phyloP scores from a whole-genome alignment of 2,888 invertebrate genomes.

The Cordylochernes scorpioides region DNA sequence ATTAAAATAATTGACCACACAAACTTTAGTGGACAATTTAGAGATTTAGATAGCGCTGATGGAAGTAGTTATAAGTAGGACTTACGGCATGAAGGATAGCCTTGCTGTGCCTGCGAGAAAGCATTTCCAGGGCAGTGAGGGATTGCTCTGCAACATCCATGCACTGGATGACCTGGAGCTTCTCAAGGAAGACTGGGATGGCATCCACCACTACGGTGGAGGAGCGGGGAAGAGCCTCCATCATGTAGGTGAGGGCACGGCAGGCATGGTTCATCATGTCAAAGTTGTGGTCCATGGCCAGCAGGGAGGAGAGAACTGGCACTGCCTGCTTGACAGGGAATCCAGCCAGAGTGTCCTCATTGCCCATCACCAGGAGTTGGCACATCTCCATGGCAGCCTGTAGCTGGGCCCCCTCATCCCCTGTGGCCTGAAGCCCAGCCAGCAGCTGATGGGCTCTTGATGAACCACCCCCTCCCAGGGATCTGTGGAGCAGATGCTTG shows the following conservation, averaged over 20 bases:
- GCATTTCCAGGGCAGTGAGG: conserved; percentile 82
- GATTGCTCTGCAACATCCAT: conserved; percentile 99
- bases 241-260: conserved; percentile 91
- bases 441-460: conserved; percentile 82
- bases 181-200: conserved; percentile 85
- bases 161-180: conserved; percentile 87
- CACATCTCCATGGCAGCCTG: conserved; percentile 96
- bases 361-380: conserved; percentile 92
- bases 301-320: conserved; percentile 64
- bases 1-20: no score
- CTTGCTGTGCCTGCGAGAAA: conserved; percentile 84
- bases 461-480: conserved; percentile 68
- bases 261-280: conserved; percentile 99
- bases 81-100: conserved; percentile 69
- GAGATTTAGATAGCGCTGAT: not conserved
- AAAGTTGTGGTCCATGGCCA: conserved; percentile 93
- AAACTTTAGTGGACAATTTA: no score
- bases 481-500: conserved; percentile 77
- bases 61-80: conserved; percentile 6
- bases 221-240: conserved; percentile 88
- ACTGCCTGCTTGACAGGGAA: conserved; percentile 95
- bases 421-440: conserved; percentile 66
- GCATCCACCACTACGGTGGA: conserved; percentile 87
- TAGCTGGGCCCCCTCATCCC: conserved; percentile 81
- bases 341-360: conserved; percentile 90